Evolutionary conservation across 2,113 vertebrate species (phyloP), one percentile per base, ranked within the genome.

Genomic region (Pelecanoides urinatrix): DNA sequence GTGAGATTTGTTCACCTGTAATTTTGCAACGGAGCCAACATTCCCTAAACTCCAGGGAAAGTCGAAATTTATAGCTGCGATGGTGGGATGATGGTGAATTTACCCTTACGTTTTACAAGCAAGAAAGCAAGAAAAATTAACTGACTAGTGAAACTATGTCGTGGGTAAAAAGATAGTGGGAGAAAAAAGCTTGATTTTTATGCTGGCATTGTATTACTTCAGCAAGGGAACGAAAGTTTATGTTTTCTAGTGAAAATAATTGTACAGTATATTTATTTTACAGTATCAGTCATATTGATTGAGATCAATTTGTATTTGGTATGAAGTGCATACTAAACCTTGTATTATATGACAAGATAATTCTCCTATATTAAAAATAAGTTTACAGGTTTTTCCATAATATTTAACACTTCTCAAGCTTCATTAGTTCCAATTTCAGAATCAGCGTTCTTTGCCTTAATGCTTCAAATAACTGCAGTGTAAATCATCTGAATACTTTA

Each of bases 391-490:
- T 91, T 65, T 72, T 7, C 63, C 4, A 3, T 53, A 42, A 6
- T 62, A 50, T n/a, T 77, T 71, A 29, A 9, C 4, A 22, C 26
- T 71, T 83, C 14, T 66, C 11, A 75, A 27, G 2, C n/a, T 85
- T 86, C 16, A 4, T 32, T 68, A 55, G 61, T 78, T 80, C 7
- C 36, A 3, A 68, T 62, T 92, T 91, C 6, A 6, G 65, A 67
- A 32, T 75, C 21, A 32, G 5, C 4, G 0, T 83, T 56, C 20
- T 67, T 23, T 65, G 12, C 8, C 27, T 75, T 44, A 70, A 12
- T 0, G 0, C 17, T 94, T 85, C 21, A 71, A 5, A n/a, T 55
- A 29, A 30, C 34, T 47, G 12, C 42, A 47, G 11, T 58, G n/a
- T 66, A 70, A 86, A 68, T 73, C 2, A 2, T 47, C 59, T 70